Percentiles rank a stretch among this genome's conserved stretches.
These are phyloP conservation scores for Heliconius ethilla DNA, from an alignment of 2,888 invertebrate species.

Conservation along the genomic window DNA sequence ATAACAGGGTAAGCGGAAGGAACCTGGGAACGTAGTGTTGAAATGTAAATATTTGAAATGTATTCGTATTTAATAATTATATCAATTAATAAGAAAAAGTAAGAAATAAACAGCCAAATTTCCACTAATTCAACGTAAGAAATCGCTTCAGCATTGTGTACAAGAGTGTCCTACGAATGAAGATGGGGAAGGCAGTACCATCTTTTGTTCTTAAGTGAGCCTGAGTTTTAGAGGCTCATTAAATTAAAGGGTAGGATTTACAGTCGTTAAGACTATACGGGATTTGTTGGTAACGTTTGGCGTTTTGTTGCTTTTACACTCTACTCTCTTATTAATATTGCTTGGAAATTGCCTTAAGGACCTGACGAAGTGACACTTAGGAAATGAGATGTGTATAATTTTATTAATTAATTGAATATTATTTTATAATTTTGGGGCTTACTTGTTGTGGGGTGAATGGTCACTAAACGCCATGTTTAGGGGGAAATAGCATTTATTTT, in stretches of 20 bases:
- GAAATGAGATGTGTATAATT: constrained; percentile 12
- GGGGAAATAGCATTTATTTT: neutral
- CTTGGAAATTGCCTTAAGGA: constrained; percentile 37
- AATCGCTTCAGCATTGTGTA: constrained; percentile 28
- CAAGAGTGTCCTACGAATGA: constrained; percentile 55
- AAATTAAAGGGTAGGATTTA: constrained; percentile 71
- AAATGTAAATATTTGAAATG: no score
- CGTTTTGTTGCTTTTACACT: constrained; percentile 47
- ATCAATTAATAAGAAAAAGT: neutral
- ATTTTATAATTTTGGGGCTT: neutral
- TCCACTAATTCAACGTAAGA: constrained; percentile 18
- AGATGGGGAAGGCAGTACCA: constrained; percentile 60
- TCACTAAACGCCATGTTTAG: neutral
- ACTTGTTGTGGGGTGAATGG: neutral
- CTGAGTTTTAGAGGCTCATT: constrained; percentile 78
- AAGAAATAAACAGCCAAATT: neutral
- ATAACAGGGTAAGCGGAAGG: no score
- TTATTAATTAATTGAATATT: constrained; percentile 22
- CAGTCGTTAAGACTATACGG: constrained; percentile 59
- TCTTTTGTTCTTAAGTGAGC: constrained; percentile 68
- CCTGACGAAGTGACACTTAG: constrained; percentile 23
- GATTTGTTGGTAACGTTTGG: constrained; percentile 48
- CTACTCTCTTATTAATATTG: constrained; percentile 47
- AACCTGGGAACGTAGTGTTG: no score
- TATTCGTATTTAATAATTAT: neutral